These are phyloP conservation scores for Tapirus terrestris DNA, from an alignment of 2,113 vertebrate species.

Conservation along the genomic window DNA sequence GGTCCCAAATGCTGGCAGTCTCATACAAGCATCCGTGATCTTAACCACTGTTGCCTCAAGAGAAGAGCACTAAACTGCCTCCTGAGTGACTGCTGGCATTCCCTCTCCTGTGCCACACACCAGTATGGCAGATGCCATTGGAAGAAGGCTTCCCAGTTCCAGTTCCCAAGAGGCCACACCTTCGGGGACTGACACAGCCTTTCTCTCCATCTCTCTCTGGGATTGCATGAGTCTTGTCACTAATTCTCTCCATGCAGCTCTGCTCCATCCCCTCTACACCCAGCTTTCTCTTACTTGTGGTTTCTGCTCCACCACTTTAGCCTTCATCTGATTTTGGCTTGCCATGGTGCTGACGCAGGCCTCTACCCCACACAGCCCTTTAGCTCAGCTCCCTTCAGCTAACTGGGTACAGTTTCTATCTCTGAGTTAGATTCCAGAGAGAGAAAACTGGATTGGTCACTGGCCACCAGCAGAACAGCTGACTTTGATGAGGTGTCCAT, in stretches of 20 bases:
- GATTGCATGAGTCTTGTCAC: neutral
- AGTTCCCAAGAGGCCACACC: neutral
- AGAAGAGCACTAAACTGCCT: neutral
- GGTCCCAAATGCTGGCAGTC: neutral
- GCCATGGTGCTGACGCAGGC: neutral
- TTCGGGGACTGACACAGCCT: neutral
- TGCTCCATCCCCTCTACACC: neutral
- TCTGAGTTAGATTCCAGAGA: neutral
- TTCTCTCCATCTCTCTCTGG: neutral
- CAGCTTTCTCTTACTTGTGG: neutral
- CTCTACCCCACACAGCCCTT: neutral
- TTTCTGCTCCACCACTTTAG: neutral
- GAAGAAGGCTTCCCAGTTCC: neutral
- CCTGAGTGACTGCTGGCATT: neutral
- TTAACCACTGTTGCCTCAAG: neutral
- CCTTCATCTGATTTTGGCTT: neutral
- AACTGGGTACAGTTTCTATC: neutral
- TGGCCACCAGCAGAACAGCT: neutral
- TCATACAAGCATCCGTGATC: neutral
- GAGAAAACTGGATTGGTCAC: neutral
- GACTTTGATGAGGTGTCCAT: neutral
- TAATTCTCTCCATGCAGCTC: neutral
- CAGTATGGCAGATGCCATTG: neutral
- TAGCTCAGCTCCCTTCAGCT: neutral
- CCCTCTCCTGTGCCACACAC: neutral